phyloP scores from a whole-genome alignment of 1,140 invertebrate species.

The Solenopsis invicta region DNA sequence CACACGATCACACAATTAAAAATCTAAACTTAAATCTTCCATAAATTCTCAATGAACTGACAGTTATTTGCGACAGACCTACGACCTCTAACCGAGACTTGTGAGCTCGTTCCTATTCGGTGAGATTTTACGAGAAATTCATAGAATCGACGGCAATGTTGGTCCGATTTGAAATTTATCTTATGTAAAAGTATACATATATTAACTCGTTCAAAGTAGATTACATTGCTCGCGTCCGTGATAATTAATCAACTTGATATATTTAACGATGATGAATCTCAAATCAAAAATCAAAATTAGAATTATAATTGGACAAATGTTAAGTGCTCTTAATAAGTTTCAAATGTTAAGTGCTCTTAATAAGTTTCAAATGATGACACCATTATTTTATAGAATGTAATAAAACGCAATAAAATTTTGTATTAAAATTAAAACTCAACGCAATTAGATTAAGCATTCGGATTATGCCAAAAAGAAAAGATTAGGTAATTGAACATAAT shows the following conservation, averaged over 20 bases:
- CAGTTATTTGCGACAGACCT: neutral
- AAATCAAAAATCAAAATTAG: neutral
- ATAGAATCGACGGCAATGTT: neutral
- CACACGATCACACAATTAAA: neutral
- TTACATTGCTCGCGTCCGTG: neutral
- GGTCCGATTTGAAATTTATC: neutral
- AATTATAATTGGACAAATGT: neutral
- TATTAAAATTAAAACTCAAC: neutral
- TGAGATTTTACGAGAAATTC: neutral
- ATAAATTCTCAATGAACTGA: slow-evolving; percentile 8
- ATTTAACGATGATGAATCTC: neutral
- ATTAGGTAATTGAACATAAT: neutral
- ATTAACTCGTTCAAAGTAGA: neutral
- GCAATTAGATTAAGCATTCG: neutral
- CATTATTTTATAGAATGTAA: neutral
- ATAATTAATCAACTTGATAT: neutral
- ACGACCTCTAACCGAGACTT: neutral
- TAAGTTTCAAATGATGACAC: neutral
- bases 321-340: neutral
- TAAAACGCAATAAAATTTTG: neutral
- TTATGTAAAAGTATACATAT: neutral
- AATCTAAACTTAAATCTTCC: neutral
- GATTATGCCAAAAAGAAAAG: neutral
- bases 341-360: too few relatives aligned
- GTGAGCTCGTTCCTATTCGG: neutral